phyloP scores from a whole-genome alignment of 2,888 invertebrate genomes.

The Liposcelis brunnea region DNA sequence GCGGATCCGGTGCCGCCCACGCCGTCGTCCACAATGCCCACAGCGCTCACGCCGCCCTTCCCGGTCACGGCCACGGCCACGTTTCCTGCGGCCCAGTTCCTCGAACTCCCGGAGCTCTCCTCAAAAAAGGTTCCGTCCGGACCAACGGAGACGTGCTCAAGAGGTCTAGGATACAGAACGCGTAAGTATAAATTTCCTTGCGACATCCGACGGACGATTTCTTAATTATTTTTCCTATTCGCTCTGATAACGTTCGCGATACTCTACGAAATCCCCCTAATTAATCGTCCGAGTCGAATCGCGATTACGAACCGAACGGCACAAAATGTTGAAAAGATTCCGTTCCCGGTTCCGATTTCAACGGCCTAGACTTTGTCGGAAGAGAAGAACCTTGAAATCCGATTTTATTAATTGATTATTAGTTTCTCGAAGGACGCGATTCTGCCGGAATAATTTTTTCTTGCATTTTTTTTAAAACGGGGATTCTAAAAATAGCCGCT shows the following conservation, averaged over 20 bases:
- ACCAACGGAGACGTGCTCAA: conserved; percentile 43
- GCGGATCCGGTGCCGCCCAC: conserved; percentile 19
- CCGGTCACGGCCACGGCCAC: conserved; percentile 17
- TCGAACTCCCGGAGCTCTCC: conserved; percentile 24
- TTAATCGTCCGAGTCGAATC: no score
- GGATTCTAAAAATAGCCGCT: no score
- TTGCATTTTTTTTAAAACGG: no score
- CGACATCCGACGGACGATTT: neutral
- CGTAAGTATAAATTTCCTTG: conserved; percentile 32
- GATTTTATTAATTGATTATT: neutral
- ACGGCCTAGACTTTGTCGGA: no score
- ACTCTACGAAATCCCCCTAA: no score
- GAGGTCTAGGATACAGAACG: conserved; percentile 45
- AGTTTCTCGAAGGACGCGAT: no score
- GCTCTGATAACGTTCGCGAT: conserved; percentile 1
- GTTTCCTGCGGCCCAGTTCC: conserved; percentile 3
- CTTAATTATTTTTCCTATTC: neutral
- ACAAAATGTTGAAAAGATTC: no score
- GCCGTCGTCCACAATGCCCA: conserved; percentile 22
- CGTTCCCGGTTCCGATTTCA: no score
- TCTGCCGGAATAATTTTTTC: no score
- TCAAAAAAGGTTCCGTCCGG: conserved; percentile 45
- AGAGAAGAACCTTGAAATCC: no score
- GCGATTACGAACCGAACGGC: no score
- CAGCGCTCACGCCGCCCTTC: conserved; percentile 21